These are phyloP conservation scores for Penaeus chinensis DNA, from an alignment of 1,140 invertebrate genomes.

Conservation along the genomic window DNA sequence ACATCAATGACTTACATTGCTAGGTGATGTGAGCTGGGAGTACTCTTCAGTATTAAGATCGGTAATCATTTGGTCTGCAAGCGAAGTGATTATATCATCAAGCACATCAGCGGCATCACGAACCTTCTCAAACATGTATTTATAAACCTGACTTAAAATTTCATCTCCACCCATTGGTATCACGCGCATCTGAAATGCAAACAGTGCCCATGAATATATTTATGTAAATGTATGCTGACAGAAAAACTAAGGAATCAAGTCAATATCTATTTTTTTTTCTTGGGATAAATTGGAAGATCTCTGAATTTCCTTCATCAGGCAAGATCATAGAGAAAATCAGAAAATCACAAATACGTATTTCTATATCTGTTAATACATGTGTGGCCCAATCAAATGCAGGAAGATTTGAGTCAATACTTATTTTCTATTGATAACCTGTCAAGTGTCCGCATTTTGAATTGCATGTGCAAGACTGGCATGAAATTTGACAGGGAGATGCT, in stretches of 20 bases:
- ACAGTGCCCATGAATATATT: background rate
- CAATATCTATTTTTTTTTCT: too few species aligned
- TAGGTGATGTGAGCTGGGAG: constrained; percentile 52
- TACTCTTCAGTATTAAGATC: constrained; percentile 61
- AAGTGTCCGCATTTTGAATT: too few species aligned
- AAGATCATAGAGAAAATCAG: too few species aligned
- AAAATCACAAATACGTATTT: too few species aligned
- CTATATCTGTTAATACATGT: too few species aligned
- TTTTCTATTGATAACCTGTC: too few species aligned
- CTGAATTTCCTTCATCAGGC: too few species aligned
- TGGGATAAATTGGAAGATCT: background rate
- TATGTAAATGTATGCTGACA: background rate
- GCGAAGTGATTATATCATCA: constrained; percentile 69
- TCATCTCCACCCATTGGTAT: constrained; percentile 64
- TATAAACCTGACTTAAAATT: constrained; percentile 62
- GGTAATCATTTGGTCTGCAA: constrained; percentile 66
- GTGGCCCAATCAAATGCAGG: too few species aligned
- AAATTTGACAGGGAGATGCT: too few species aligned
- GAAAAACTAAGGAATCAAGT: background rate
- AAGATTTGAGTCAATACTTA: too few species aligned
- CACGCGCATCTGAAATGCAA: constrained; percentile 60
- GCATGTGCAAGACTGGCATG: too few species aligned
- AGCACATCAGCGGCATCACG: constrained; percentile 69
- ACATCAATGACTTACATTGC: constrained; percentile 37
- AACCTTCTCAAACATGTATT: constrained; percentile 74